A percentile compares a stretch with the other conserved stretches of the same genome.
Evolutionary conservation across 2,888 invertebrate species (phyloP).

Genomic region (Hydriomena furcata): DNA sequence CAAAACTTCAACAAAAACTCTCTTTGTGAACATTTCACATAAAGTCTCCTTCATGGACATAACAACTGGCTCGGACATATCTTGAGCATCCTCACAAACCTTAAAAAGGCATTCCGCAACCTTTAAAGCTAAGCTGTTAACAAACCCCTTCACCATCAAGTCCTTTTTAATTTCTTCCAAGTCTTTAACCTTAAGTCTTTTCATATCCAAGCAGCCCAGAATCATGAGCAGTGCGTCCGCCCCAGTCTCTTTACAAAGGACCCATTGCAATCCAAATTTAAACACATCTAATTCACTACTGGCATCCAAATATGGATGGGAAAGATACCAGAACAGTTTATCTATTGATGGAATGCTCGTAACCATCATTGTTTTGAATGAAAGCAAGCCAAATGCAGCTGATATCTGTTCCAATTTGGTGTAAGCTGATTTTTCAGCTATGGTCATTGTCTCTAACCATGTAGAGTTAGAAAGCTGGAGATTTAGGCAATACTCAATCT

Average conservation of each 20-base stretch:
- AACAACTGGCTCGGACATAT: slow-evolving; percentile 40
- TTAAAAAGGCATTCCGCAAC: slow-evolving; percentile 56
- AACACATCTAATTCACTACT: slow-evolving; percentile 62
- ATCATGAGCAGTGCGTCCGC: slow-evolving; percentile 62
- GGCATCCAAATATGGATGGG: slow-evolving; percentile 63
- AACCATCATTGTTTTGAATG: slow-evolving; percentile 61
- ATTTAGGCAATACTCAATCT: slow-evolving; percentile 64
- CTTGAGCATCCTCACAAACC: slow-evolving; percentile 37
- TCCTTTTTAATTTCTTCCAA: slow-evolving; percentile 50
- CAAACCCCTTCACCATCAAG: slow-evolving; percentile 43
- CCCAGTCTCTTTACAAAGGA: slow-evolving; percentile 48
- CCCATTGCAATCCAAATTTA: slow-evolving; percentile 69
- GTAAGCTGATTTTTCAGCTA: slow-evolving; percentile 62
- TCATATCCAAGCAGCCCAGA: slow-evolving; percentile 64
- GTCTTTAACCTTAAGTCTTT: slow-evolving; percentile 47
- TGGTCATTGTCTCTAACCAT: slow-evolving; percentile 62
- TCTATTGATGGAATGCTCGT: slow-evolving; percentile 55
- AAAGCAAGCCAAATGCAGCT: slow-evolving; percentile 58
- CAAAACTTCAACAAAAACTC: slow-evolving; percentile 59
- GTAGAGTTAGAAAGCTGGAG: slow-evolving; percentile 51
- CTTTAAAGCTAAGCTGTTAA: slow-evolving; percentile 55
- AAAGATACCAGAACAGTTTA: slow-evolving; percentile 69
- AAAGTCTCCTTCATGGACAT: slow-evolving; percentile 41
- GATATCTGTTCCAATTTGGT: slow-evolving; percentile 52
- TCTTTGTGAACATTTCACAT: slow-evolving; percentile 53